A percentile compares a stretch with the other conserved stretches of the same genome.
Conservation (phyloP, 2,888 invertebrate genomes). For the Ecdyonurus torrentis region DNA sequence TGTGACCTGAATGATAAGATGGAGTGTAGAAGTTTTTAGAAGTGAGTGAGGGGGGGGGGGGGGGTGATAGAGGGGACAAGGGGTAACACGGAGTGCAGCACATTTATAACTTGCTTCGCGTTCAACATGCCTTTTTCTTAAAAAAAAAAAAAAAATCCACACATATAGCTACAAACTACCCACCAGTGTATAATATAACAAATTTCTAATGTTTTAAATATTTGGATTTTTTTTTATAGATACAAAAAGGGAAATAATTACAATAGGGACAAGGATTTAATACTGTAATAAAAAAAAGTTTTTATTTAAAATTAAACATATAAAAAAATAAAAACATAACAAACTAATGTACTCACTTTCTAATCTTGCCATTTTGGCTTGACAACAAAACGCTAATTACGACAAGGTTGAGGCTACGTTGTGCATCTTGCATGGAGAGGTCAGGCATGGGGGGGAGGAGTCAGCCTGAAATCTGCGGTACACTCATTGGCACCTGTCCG, state of each 20-base stretch:
- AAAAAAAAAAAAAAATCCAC: not conserved
- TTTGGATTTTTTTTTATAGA: too few relatives aligned
- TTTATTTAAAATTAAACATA: too few relatives aligned
- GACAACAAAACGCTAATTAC: conserved; percentile 1
- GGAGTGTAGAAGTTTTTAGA: too few relatives aligned
- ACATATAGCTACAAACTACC: not conserved
- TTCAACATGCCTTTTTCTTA: not conserved
- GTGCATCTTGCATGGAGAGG: conserved; percentile 1
- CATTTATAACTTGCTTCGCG: not conserved
- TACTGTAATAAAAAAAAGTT: too few relatives aligned
- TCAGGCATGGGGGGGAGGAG: not conserved
- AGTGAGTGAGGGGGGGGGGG: too few relatives aligned
- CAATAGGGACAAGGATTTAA: too few relatives aligned
- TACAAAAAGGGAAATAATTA: too few relatives aligned
- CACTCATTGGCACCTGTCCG: not conserved
- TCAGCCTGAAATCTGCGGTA: not conserved
- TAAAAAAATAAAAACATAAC: not conserved
- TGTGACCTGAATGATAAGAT: too few relatives aligned
- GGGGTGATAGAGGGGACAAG: too few relatives aligned
- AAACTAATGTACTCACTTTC: conserved; percentile 13
- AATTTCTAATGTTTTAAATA: too few relatives aligned
- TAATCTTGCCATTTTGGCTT: conserved; percentile 12
- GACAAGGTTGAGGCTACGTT: not conserved
- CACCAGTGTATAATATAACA: not conserved
- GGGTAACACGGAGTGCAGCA: not conserved